A percentile compares a stretch with the other conserved stretches of the same genome.
These are phyloP conservation scores for Cantharis rustica DNA, from an alignment of 2,888 invertebrate genomes.

Conservation along the genomic window DNA sequence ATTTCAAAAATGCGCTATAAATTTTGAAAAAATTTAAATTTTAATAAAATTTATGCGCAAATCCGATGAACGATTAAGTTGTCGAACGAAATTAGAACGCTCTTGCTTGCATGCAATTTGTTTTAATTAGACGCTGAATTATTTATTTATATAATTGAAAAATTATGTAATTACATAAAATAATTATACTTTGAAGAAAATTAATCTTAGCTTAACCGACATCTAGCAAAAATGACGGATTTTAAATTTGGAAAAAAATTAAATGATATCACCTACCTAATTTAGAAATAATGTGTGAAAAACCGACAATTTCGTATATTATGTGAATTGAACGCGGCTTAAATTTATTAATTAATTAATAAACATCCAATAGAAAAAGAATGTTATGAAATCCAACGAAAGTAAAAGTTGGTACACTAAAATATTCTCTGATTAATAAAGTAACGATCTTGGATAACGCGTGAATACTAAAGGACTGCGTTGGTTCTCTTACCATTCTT, in stretches of 20 bases:
- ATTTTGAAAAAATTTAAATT: neutral
- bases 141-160: neutral
- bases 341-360: neutral
- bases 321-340: neutral
- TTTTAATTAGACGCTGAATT: neutral
- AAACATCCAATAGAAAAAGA: conserved; percentile 3
- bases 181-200: neutral
- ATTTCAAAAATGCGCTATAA: neutral
- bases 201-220: neutral
- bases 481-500: conserved; percentile 18
- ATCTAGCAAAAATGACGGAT: neutral
- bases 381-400: conserved; percentile 16
- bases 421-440: conserved; percentile 5
- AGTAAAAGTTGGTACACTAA: conserved; percentile 23
- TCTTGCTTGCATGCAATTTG: neutral
- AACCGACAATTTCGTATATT: neutral
- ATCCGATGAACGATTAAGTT: neutral
- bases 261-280: neutral
- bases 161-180: neutral
- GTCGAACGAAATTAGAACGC: neutral
- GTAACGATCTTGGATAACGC: conserved; percentile 21
- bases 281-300: neutral
- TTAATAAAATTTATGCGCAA: neutral
- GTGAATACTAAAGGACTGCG: conserved; percentile 22
- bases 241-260: neutral